phyloP scores from a whole-genome alignment of 2,113 vertebrate species.

The Axis porcinus region DNA sequence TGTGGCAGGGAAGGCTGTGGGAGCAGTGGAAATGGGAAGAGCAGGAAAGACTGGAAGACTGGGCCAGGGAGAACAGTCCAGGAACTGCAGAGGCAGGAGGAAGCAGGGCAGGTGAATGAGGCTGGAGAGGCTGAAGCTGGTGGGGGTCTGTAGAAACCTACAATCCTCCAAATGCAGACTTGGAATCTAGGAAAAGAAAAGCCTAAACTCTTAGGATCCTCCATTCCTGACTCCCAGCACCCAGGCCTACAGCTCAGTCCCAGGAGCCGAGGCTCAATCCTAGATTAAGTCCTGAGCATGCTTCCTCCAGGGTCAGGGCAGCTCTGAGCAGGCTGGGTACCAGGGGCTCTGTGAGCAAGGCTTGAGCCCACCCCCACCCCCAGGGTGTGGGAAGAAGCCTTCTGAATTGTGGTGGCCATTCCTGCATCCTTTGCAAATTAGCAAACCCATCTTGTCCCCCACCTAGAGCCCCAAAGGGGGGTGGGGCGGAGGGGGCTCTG shows the following conservation, averaged over 20 bases:
- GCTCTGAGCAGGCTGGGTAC: not conserved
- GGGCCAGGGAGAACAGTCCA: not conserved
- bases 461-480: not conserved
- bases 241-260: not conserved
- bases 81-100: not conserved
- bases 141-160: not conserved
- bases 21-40: not conserved
- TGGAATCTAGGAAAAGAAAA: not conserved
- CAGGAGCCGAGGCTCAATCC: not conserved
- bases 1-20: not conserved
- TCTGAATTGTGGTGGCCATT: not conserved
- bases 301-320: not conserved
- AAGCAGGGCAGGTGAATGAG: not conserved
- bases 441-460: not conserved
- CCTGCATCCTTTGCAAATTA: not conserved
- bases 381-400: not conserved
- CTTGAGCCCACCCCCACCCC: not conserved
- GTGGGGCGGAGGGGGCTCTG: not conserved
- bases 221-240: not conserved
- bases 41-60: not conserved
- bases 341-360: not conserved
- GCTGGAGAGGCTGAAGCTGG: not conserved
- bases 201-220: not conserved
- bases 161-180: not conserved
- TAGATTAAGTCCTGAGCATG: not conserved